Percentiles rank a stretch among this genome's conserved stretches.
Conservation (phyloP, 2,113 vertebrate species). For the Himantopus leucocephalus region DNA sequence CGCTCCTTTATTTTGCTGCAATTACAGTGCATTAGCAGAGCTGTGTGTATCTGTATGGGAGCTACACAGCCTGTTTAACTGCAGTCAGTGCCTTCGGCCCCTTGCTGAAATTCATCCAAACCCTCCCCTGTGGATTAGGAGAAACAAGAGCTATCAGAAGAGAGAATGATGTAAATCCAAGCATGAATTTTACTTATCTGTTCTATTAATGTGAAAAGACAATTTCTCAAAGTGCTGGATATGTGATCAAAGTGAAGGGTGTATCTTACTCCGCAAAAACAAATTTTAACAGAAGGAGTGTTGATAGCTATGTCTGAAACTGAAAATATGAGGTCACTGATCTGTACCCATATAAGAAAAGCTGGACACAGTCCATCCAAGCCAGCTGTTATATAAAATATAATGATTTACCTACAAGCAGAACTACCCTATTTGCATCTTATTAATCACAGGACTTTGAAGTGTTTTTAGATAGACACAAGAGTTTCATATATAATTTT, state of each 20-base stretch:
- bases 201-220: constrained; percentile 57
- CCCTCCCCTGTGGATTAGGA: not conserved
- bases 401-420: constrained; percentile 54
- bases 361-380: constrained; percentile 69
- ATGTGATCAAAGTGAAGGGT: constrained; percentile 43
- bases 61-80: not conserved
- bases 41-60: not conserved
- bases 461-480: not conserved
- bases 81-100: not conserved
- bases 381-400: constrained; percentile 65
- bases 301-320: constrained; percentile 71
- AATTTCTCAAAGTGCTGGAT: constrained; percentile 37
- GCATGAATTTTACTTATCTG: constrained; percentile 27
- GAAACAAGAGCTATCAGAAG: not conserved
- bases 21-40: not conserved
- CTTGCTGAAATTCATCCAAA: constrained; percentile 25
- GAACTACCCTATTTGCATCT: constrained; percentile 45
- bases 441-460: constrained; percentile 32
- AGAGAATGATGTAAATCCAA: constrained; percentile 15
- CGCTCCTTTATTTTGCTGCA: not conserved
- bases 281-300: constrained; percentile 59
- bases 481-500: not conserved
- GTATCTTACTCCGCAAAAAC: constrained; percentile 18
- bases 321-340: constrained; percentile 68
- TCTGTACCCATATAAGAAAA: constrained; percentile 63